Evolutionary conservation across 92 coral and sea anemone species (phyloP).

Genomic region (Porites divaricata): DNA sequence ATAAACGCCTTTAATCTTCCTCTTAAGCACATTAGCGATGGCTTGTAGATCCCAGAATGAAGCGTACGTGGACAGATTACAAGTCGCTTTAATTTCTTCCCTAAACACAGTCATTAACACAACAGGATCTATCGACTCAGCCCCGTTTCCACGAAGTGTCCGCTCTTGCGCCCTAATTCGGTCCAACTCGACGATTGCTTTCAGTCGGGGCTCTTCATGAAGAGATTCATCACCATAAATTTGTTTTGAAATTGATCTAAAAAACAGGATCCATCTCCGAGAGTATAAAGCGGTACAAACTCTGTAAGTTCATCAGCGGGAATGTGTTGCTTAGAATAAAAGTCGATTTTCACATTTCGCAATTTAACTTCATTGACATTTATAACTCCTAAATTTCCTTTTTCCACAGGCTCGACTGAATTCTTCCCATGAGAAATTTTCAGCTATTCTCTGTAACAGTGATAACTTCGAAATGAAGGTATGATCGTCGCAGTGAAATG

Average conservation of each 20-base stretch:
- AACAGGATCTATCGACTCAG: neutral
- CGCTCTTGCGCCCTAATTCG: constrained; percentile 10
- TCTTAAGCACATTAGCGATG: neutral
- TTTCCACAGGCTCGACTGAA: no score
- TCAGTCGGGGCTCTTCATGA: constrained; percentile 6
- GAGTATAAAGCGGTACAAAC: neutral
- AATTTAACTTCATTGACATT: no score
- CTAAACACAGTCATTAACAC: neutral
- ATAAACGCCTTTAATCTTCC: neutral
- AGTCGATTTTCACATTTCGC: neutral
- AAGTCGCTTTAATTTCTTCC: neutral
- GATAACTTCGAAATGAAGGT: no score
- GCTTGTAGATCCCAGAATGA: constrained; percentile 19
- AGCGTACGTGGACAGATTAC: neutral
- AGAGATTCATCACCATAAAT: neutral
- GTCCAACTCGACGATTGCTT: constrained; percentile 7
- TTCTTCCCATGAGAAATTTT: no score
- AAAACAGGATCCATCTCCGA: constrained; percentile 27
- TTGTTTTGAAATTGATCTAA: neutral
- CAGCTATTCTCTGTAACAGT: no score
- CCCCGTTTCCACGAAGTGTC: neutral
- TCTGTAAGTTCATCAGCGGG: constrained; percentile 9
- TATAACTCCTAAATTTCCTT: no score
- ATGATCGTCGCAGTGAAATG: no score
- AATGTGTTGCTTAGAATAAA: neutral